phyloP scores from a whole-genome alignment of 2,797 vertebrate genomes.

The Enteromius thamalakanensis region DNA sequence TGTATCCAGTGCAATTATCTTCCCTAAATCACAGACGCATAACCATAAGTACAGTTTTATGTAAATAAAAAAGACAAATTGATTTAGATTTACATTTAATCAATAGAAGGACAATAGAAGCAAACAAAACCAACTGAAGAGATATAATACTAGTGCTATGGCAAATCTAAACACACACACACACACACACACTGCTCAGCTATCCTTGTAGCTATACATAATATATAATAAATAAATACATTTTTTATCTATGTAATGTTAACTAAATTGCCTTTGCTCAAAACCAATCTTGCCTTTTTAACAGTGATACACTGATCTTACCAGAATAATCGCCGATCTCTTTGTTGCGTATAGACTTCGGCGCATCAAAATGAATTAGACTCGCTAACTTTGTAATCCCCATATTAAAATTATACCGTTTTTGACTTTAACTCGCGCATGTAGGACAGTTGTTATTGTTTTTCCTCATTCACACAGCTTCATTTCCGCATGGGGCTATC shows the following conservation, averaged over 20 bases:
- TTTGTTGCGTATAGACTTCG: conserved; percentile 66
- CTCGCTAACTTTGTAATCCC: conserved; percentile 79
- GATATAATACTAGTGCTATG: neutral
- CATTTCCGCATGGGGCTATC: neutral
- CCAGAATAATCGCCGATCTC: conserved; percentile 78
- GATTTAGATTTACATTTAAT: neutral
- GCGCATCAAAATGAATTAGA: conserved; percentile 73
- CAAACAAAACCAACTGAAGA: neutral
- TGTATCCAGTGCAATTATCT: conserved; percentile 79
- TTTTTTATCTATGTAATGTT: too few relatives aligned
- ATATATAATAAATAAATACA: neutral
- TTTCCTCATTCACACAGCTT: neutral
- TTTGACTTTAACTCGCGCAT: neutral
- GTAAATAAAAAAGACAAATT: neutral
- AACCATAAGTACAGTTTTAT: neutral
- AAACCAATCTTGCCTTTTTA: neutral
- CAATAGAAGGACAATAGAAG: neutral
- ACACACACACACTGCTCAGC: too few relatives aligned
- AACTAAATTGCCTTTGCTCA: neutral
- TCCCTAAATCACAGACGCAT: conserved; percentile 66
- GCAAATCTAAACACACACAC: too few relatives aligned
- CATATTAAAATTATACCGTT: conserved; percentile 61
- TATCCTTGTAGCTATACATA: too few relatives aligned
- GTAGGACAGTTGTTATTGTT: conserved; percentile 7
- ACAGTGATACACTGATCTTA: conserved; percentile 53